A percentile compares a stretch with the other conserved stretches of the same genome.
Conservation (phyloP, 2,888 invertebrate species). For the Aromia moschata region DNA sequence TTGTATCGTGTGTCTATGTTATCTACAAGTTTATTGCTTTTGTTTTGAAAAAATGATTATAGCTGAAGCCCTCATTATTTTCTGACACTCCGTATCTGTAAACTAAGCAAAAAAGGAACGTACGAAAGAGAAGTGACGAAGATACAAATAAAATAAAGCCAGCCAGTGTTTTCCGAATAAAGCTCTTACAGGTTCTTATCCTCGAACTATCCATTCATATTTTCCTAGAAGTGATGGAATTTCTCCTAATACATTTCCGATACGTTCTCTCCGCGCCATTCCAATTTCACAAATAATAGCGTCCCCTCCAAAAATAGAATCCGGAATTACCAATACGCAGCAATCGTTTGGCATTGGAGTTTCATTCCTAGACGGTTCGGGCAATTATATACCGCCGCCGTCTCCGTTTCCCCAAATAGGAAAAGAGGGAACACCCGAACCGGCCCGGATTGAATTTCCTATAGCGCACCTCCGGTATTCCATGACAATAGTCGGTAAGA, state of each 20-base stretch:
- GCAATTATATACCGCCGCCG: conserved; percentile 26
- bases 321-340: not conserved
- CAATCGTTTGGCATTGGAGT: conserved; percentile 7
- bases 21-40: too few species aligned
- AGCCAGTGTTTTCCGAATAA: too few species aligned
- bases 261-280: not conserved
- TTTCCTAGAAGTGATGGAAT: not conserved
- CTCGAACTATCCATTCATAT: not conserved
- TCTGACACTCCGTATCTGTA: too few species aligned
- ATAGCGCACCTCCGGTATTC: conserved; percentile 26
- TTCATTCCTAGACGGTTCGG: conserved; percentile 23
- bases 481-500: conserved; percentile 24
- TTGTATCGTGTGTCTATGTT: too few species aligned
- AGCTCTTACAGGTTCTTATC: too few species aligned
- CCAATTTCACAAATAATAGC: too few species aligned
- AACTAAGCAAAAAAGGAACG: too few species aligned
- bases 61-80: too few species aligned
- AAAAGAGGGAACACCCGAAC: conserved; percentile 17
- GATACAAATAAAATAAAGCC: too few species aligned
- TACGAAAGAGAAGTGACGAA: too few species aligned
- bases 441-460: conserved; percentile 31
- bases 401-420: conserved; percentile 12
- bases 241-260: not conserved
- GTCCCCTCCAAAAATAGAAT: not conserved
- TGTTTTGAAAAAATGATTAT: too few species aligned